These are phyloP conservation scores for Trialeurodes vaporariorum DNA, from an alignment of 1,140 invertebrate species.

Conservation along the genomic window DNA sequence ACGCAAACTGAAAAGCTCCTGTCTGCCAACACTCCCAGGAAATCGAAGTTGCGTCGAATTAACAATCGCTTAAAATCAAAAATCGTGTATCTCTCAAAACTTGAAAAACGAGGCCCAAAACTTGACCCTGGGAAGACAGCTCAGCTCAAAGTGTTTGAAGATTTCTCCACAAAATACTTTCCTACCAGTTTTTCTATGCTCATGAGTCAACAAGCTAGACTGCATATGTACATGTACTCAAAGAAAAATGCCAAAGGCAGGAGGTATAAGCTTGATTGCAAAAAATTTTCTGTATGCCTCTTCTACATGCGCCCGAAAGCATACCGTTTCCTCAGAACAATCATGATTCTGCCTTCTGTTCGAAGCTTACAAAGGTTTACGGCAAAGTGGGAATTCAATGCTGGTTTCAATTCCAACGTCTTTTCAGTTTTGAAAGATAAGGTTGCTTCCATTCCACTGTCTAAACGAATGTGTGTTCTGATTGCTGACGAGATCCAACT, in stretches of 20 bases:
- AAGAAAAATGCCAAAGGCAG: not conserved
- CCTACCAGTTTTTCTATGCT: not conserved
- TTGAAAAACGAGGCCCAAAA: not conserved
- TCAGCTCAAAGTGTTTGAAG: not conserved
- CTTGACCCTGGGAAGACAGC: not conserved
- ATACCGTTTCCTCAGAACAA: not conserved
- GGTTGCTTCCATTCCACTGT: not conserved
- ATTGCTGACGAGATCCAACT: constrained; percentile 6
- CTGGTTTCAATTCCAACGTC: not conserved
- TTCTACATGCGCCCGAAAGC: not conserved
- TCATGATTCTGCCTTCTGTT: not conserved
- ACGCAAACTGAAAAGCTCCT: not conserved
- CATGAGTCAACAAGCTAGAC: not conserved
- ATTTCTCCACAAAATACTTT: not conserved
- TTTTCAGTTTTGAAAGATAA: not conserved
- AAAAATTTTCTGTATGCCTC: not conserved
- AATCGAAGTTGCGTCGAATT: not conserved
- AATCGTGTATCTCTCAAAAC: not conserved
- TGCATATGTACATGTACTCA: too few relatives aligned
- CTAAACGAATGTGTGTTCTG: not conserved
- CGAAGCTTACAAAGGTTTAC: not conserved
- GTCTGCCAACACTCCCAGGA: not conserved
- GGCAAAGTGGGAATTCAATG: not conserved
- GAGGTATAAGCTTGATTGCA: not conserved
- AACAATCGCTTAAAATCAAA: not conserved